A percentile compares a stretch with the other conserved stretches of the same genome.
Conservation (phyloP, 2,888 invertebrate genomes). For the Belgica antarctica region DNA sequence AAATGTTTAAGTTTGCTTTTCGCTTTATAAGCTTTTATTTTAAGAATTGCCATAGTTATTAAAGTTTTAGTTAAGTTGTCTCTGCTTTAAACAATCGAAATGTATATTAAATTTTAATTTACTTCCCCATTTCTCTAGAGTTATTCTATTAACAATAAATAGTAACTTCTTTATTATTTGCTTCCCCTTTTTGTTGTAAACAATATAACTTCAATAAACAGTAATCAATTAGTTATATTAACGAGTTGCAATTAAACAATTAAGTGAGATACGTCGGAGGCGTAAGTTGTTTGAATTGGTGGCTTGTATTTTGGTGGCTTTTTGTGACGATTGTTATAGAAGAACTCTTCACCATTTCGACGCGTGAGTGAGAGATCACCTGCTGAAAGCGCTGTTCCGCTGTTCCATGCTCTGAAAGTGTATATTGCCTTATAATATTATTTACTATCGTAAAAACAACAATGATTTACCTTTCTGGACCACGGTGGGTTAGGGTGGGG, state of each 20-base stretch:
- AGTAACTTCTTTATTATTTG: not conserved
- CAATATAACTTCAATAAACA: not conserved
- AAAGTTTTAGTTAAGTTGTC: constrained; percentile 19
- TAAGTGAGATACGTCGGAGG: constrained; percentile 76
- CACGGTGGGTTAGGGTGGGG: constrained; percentile 54
- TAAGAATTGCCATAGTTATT: constrained; percentile 42
- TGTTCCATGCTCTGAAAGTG: constrained; percentile 70
- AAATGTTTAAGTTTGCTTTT: not conserved
- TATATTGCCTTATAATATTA: too few relatives aligned
- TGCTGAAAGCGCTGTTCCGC: constrained; percentile 61
- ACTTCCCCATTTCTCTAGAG: not conserved
- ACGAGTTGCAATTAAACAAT: constrained; percentile 60
- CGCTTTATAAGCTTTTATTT: too few relatives aligned
- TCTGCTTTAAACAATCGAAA: constrained; percentile 35
- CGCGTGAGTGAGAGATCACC: constrained; percentile 67
- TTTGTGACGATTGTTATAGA: constrained; percentile 33
- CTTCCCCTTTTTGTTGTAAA: not conserved
- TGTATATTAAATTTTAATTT: constrained; percentile 16
- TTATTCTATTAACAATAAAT: not conserved
- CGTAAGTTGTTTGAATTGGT: constrained; percentile 72
- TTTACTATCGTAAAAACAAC: too few relatives aligned
- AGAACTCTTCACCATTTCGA: constrained; percentile 53
- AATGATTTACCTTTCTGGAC: too few relatives aligned
- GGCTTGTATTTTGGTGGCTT: constrained; percentile 58
- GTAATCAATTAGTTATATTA: not conserved